A percentile compares a stretch with the other conserved stretches of the same genome.
phyloP scores from a whole-genome alignment of 2,113 vertebrate genomes.

The Macrotis lagotis region DNA sequence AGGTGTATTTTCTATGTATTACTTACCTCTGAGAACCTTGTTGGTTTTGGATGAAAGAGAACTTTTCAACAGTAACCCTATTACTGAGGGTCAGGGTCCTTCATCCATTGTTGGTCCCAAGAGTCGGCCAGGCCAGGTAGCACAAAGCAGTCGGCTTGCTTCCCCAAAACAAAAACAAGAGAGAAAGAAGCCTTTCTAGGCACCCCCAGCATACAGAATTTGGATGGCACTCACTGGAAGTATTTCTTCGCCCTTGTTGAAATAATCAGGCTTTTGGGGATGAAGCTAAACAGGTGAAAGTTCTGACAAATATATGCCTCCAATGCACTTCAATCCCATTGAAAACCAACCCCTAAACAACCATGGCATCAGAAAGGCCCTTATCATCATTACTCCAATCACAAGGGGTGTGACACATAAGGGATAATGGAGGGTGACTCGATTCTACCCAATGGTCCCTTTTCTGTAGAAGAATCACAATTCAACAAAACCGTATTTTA shows the following conservation, averaged over 20 bases:
- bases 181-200: conserved; percentile 6
- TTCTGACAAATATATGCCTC: conserved; percentile 6
- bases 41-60: conserved; percentile 28
- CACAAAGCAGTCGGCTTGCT: neutral
- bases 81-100: conserved; percentile 41
- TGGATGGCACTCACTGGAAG: conserved; percentile 7
- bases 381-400: neutral
- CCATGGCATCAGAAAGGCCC: neutral
- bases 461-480: conserved; percentile 70
- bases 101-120: conserved; percentile 48
- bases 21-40: conserved; percentile 59
- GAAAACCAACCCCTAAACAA: neutral
- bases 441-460: conserved; percentile 6
- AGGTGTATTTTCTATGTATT: conserved; percentile 32
- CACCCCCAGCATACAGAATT: conserved; percentile 29
- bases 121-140: conserved; percentile 36
- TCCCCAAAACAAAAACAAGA: conserved; percentile 33
- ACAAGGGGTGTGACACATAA: neutral
- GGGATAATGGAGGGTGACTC: neutral
- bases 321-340: neutral
- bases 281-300: conserved; percentile 7
- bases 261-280: conserved; percentile 24
- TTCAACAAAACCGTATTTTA: conserved; percentile 78
- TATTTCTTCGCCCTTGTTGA: conserved; percentile 25
- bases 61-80: conserved; percentile 36